Conservation (phyloP, 37 sponge, comb jelly and placozoan species). For the Diacarnus erythraeanus region DNA sequence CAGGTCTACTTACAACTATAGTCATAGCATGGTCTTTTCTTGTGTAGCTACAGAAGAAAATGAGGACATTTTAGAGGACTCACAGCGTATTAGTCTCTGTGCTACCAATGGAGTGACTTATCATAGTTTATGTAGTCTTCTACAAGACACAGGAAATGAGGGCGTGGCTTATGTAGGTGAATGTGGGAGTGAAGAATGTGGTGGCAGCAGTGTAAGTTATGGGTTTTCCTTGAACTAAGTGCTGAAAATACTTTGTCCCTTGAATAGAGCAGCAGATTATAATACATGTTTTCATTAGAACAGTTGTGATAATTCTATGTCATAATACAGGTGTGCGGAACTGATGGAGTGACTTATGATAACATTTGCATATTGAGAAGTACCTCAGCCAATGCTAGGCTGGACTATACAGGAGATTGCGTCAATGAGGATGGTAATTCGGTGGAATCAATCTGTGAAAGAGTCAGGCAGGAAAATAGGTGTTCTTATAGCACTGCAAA, state of each 20-base stretch:
- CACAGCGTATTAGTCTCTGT: slow-evolving; percentile 27
- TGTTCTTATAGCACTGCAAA: slow-evolving; percentile 17
- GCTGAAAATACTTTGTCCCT: no score
- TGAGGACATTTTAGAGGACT: background rate
- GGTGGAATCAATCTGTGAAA: slow-evolving; percentile 16
- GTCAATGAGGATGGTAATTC: background rate
- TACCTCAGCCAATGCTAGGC: slow-evolving; percentile 29
- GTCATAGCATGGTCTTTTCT: no score
- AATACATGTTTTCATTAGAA: background rate
- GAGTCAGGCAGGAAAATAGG: background rate
- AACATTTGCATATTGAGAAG: slow-evolving; percentile 43
- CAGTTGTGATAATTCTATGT: background rate
- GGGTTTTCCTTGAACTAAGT: no score
- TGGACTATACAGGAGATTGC: slow-evolving; percentile 45
- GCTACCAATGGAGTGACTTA: slow-evolving; percentile 48
- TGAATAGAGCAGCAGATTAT: no score
- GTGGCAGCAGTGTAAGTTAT: slow-evolving; percentile 17
- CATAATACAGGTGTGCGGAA: slow-evolving; percentile 45
- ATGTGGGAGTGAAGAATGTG: slow-evolving; percentile 27
- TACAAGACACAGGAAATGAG: slow-evolving; percentile 28
- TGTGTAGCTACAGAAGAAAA: no score
- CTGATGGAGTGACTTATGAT: slow-evolving; percentile 51
- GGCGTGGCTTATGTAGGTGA: slow-evolving; percentile 28
- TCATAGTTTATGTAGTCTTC: slow-evolving; percentile 25
- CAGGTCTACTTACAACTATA: no score